Base-by-base conservation (phyloP, 2,888 invertebrate genomes). In the Diaphora mendica region DNA sequence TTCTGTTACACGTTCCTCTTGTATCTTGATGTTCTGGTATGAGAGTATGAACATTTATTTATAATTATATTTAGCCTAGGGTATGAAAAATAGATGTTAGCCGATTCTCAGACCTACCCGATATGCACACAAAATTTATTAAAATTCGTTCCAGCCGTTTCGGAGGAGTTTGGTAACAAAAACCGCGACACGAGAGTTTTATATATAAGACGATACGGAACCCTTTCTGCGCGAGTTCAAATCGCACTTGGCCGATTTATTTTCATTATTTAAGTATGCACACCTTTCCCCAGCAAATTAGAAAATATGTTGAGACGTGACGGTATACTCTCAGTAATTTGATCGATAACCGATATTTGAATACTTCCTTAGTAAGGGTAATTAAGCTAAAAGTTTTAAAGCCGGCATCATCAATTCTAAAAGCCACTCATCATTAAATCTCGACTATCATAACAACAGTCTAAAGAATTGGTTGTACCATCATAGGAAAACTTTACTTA, bases 341-440 rank as follows among this genome's bases (percentile, higher is more conserved):
- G 20, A 68, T 68, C n/a, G 55, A 68, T 55, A 55, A 15, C 59
- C n/a, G 59, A 59, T 26, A 59, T 59, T 59, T 59, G 11, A 59
- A 59, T 26, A n/a, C 59, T 59, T 59, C 11, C 55, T 9, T 8
- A 51, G 51, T 51, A 23, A 9, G 26, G 26, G 15, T 59, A 59
- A 26, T 26, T 59, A 59, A 59, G n/a, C 51, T 23, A 0, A 55
- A 55, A n/a, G 11, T 2, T 23, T 11, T 23, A 23, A 51, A n/a
- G 9, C 3, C n/a, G 11, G n/a, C n/a, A 55, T 11, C 11, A n/a
- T 55, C 55, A 55, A 9, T 55, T 55, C 5, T 11, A 11, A n/a
- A n/a, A 55, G 9, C 26, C 26, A n/a, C 15, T 26, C 4, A 23
- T 26, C 1, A 13, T 59, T 26, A 26, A 26, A 26, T 59, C 4